Evolutionary conservation across 2,888 invertebrate genomes (phyloP), one percentile per base, ranked within the genome.

Genomic region (Agrochola litura): DNA sequence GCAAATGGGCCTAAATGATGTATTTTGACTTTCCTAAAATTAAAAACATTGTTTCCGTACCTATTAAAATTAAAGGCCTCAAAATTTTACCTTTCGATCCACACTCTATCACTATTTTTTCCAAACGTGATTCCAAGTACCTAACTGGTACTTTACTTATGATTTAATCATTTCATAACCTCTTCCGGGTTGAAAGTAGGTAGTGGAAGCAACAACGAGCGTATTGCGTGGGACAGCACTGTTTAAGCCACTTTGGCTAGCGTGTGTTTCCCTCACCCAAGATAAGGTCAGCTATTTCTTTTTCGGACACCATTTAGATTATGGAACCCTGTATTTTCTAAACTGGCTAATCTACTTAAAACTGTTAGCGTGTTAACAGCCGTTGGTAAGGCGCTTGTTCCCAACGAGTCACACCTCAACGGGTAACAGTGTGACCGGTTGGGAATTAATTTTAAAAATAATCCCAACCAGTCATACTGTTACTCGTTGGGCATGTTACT

Each of bases 301-400:
- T 43, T 43, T 52, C 68, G 82, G 76, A 85, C 65, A 85, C n/a
- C 76, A 75, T 81, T 85, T 65, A 81, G 76, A 85, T 81, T 69
- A 43, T 12, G 12, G 60, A 30, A 49, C 65, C 60, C 49, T 30
- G 61, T 75, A 69, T 65, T 85, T 85, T 81, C n/a, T 19, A 19
- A 66, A 52, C 37, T 4, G 64, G 46, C 43, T 80, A 81, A 81
- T 81, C 68, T 76, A 71, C 8, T 52, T 58, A 52, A 71, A 22
- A 49, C 41, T n/a, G 58, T 25, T 71, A 6, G 77, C 86, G 83
- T 82, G 83, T 43, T 63, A 54, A 63, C 46, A 54, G 70, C n/a
- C 49, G 16, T 68, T n/a, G n/a, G n/a, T n/a, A n/a, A n/a, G n/a
- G n/a, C n/a, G n/a, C n/a, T n/a, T n/a, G n/a, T n/a, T n/a, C n/a